These are phyloP conservation scores for Brachionus calyciflorus DNA, from an alignment of 1,140 invertebrate genomes.

Conservation along the genomic window DNA sequence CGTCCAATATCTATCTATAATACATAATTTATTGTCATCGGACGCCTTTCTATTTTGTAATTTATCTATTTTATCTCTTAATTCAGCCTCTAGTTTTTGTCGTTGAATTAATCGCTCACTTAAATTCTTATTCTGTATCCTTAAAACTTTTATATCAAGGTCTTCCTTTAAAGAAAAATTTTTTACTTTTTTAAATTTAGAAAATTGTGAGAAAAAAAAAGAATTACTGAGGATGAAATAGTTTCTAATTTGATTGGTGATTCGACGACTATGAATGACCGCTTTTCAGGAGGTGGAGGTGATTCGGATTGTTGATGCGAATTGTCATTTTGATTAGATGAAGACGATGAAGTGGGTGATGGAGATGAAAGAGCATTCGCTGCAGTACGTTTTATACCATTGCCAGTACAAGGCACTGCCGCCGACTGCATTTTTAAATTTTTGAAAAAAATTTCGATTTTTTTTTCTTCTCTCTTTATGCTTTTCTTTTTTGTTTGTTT, in stretches of 20 bases:
- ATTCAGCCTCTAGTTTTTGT: conserved; percentile 80
- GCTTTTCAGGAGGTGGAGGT: conserved; percentile 22
- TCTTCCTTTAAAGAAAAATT: conserved; percentile 68
- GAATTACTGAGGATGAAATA: conserved; percentile 17
- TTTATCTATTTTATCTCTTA: conserved; percentile 88
- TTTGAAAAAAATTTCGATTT: neutral
- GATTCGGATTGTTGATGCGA: conserved; percentile 11
- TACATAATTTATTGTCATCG: conserved; percentile 94
- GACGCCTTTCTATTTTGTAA: conserved; percentile 92
- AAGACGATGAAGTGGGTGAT: neutral
- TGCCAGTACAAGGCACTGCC: conserved; percentile 42
- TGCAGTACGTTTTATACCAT: conserved; percentile 45
- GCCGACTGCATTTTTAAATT: conserved; percentile 23
- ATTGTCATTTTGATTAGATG: conserved; percentile 22
- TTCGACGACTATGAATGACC: conserved; percentile 42
- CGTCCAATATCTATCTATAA: conserved; percentile 95
- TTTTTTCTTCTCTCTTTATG: too few relatives aligned
- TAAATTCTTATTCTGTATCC: conserved; percentile 94
- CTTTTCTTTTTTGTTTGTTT: too few relatives aligned
- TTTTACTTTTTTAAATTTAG: too few relatives aligned
- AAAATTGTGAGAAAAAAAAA: neutral
- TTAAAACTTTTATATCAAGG: conserved; percentile 92
- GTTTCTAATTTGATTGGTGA: conserved; percentile 44
- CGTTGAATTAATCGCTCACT: conserved; percentile 82
- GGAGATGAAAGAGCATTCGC: conserved; percentile 29